Conservation (phyloP, 2,113 vertebrate species). For the Nerophis ophidion region DNA sequence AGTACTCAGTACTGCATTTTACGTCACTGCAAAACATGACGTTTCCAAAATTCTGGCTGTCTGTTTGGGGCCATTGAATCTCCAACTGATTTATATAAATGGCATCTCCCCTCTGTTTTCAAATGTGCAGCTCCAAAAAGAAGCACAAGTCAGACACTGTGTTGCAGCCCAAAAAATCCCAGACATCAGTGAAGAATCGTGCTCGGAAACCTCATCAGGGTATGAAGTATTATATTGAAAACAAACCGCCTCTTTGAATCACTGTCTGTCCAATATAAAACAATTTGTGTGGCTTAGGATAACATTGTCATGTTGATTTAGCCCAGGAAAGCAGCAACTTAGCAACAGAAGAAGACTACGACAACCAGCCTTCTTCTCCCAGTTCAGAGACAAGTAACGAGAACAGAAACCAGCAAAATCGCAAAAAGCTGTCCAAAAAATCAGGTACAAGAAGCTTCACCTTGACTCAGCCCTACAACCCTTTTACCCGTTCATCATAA, state of each 20-base stretch:
- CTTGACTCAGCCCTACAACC: no score
- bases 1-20: neutral
- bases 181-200: slow-evolving; percentile 75
- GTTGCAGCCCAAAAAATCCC: slow-evolving; percentile 79
- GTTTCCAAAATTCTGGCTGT: neutral
- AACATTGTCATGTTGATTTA: slow-evolving; percentile 24
- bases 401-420: slow-evolving; percentile 65
- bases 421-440: slow-evolving; percentile 74
- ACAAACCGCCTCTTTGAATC: neutral
- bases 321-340: slow-evolving; percentile 78
- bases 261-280: neutral
- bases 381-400: slow-evolving; percentile 72
- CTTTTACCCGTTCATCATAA: neutral
- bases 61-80: neutral
- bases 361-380: slow-evolving; percentile 75
- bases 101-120: slow-evolving; percentile 8
- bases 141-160: slow-evolving; percentile 85
- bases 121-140: slow-evolving; percentile 79
- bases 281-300: neutral
- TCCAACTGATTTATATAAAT: neutral
- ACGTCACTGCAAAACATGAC: neutral
- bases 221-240: slow-evolving; percentile 33
- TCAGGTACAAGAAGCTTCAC: slow-evolving; percentile 50
- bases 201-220: slow-evolving; percentile 80
- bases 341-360: slow-evolving; percentile 68